Percentiles rank a stretch among this genome's conserved stretches.
phyloP scores from a whole-genome alignment of 2,797 vertebrate genomes.

The Anolis apletophallus region DNA sequence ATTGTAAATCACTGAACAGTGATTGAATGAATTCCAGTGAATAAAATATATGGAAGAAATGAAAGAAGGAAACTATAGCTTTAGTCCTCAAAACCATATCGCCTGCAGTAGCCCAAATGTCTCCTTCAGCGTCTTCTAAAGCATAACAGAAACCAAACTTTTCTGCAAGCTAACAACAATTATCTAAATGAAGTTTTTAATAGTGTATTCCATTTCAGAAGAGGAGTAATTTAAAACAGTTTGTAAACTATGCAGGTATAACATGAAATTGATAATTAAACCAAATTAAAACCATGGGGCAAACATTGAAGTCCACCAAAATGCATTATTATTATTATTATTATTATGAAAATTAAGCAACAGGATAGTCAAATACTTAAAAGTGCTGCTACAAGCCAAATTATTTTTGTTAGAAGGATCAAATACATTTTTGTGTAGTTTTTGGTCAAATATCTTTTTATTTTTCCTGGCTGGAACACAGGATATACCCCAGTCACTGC shows the following conservation, averaged over 20 bases:
- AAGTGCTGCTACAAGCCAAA: background rate
- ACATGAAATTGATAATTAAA: background rate
- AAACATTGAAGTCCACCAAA: background rate
- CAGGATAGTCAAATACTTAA: background rate
- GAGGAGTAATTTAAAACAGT: background rate
- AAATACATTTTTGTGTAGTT: background rate
- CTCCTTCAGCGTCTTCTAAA: too few relatives aligned
- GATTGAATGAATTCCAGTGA: background rate
- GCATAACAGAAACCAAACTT: background rate
- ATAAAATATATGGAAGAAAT: background rate
- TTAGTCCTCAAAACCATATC: background rate
- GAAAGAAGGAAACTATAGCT: background rate
- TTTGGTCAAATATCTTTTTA: constrained; percentile 12
- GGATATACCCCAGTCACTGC: background rate
- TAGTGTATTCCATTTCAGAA: background rate
- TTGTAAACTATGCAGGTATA: background rate
- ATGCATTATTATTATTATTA: too few relatives aligned
- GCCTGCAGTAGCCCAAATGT: background rate
- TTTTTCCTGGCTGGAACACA: constrained; percentile 15
- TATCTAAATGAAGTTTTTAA: background rate
- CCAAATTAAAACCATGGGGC: background rate
- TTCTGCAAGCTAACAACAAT: background rate
- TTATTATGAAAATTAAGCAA: background rate
- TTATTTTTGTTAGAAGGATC: background rate
- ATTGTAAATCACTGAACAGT: background rate